Percentiles rank a stretch among this genome's conserved stretches.
These are phyloP conservation scores for Corvus hawaiiensis DNA, from an alignment of 2,113 vertebrate genomes.

Conservation along the genomic window DNA sequence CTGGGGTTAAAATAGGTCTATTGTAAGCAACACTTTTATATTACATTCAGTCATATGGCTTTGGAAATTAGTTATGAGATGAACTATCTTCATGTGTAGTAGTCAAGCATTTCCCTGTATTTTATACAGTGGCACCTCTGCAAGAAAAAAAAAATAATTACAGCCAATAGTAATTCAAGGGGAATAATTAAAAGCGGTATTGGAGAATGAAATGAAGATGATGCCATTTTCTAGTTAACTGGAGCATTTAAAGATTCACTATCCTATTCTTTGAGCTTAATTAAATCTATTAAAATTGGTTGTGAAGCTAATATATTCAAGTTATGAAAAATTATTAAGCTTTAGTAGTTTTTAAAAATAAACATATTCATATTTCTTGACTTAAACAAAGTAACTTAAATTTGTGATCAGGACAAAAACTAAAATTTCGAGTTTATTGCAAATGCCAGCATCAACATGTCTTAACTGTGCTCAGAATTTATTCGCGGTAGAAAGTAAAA, in stretches of 20 bases:
- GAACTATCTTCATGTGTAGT: slow-evolving; percentile 41
- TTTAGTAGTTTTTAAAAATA: background rate
- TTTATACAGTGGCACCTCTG: slow-evolving; percentile 26
- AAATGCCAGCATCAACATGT: background rate
- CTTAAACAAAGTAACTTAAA: background rate
- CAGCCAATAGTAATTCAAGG: slow-evolving; percentile 58
- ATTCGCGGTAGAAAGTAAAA: background rate
- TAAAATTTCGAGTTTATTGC: background rate
- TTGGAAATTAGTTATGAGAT: slow-evolving; percentile 68
- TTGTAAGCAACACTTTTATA: slow-evolving; percentile 48
- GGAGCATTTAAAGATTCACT: slow-evolving; percentile 66
- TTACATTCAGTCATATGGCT: slow-evolving; percentile 49
- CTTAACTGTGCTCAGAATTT: background rate
- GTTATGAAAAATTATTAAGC: background rate
- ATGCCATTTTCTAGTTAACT: slow-evolving; percentile 70
- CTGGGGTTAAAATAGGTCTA: slow-evolving; percentile 41
- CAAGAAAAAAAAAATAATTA: slow-evolving; percentile 57
- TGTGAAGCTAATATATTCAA: slow-evolving; percentile 36
- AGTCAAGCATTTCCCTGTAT: slow-evolving; percentile 45
- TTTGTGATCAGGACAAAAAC: background rate
- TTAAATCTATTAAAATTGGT: slow-evolving; percentile 36
- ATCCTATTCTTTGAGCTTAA: slow-evolving; percentile 44
- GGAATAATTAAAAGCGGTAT: slow-evolving; percentile 64
- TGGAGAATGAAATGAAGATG: slow-evolving; percentile 40
- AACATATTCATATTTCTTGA: background rate